These are phyloP conservation scores for Phalacrocorax aristotelis DNA, from an alignment of 2,113 vertebrate species.

Conservation along the genomic window DNA sequence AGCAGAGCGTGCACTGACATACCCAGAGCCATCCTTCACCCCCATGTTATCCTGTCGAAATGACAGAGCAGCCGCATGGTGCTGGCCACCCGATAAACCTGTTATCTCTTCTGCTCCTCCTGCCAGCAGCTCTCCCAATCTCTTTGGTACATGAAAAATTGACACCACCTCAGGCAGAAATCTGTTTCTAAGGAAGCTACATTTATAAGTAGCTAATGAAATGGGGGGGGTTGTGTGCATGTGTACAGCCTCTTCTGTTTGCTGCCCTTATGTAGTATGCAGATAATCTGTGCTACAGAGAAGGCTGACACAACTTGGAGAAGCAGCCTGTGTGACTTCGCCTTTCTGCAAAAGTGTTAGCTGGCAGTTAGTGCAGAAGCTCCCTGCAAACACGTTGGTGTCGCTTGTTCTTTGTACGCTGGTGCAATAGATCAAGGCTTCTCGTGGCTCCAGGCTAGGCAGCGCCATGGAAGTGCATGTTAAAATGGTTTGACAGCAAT, in stretches of 20 bases:
- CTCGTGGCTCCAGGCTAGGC: not conserved
- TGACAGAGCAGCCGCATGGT: slow-evolving; percentile 58
- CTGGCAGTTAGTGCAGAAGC: not conserved
- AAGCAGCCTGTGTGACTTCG: not conserved
- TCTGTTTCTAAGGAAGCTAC: slow-evolving; percentile 71
- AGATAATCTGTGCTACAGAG: not conserved
- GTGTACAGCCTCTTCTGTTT: not conserved
- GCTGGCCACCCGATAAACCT: slow-evolving; percentile 70
- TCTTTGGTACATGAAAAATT: slow-evolving; percentile 73
- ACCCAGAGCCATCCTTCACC: slow-evolving; percentile 55
- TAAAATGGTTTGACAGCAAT: not conserved
- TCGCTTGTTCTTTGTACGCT: not conserved
- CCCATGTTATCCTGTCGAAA: slow-evolving; percentile 40
- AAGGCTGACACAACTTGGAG: not conserved
- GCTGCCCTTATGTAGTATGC: not conserved
- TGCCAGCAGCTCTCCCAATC: slow-evolving; percentile 64
- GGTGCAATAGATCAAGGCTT: not conserved
- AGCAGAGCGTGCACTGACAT: not conserved
- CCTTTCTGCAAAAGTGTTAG: not conserved
- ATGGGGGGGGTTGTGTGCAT: accelerated
- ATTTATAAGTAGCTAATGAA: slow-evolving; percentile 74
- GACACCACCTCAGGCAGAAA: slow-evolving; percentile 71
- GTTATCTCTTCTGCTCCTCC: slow-evolving; percentile 68
- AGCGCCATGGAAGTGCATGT: not conserved
- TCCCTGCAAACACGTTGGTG: not conserved